Conservation (phyloP, 2,797 vertebrate species). For the Oreochromis mossambicus region DNA sequence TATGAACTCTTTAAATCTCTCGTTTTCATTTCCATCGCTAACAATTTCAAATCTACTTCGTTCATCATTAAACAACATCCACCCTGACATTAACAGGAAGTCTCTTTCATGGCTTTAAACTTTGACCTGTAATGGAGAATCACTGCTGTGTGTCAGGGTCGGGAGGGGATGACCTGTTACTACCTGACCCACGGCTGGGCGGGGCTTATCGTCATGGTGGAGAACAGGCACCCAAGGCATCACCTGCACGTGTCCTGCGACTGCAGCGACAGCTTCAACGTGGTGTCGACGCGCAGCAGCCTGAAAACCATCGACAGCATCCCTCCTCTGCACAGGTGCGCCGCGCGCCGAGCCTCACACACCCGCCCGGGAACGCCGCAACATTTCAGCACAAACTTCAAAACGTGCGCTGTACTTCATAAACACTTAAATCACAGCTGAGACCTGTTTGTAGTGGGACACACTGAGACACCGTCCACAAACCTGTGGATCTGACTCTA, state of each 20-base stretch:
- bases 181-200: slow-evolving; percentile 96
- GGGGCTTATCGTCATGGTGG: slow-evolving; percentile 93
- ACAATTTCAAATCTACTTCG: not conserved
- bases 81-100: not conserved
- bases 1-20: not conserved
- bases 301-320: slow-evolving; percentile 93
- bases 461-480: rapidly evolving
- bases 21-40: not conserved
- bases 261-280: slow-evolving; percentile 96
- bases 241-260: slow-evolving; percentile 93
- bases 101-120: not conserved
- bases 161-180: slow-evolving; percentile 96
- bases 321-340: slow-evolving; percentile 89
- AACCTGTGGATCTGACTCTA: not conserved
- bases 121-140: not conserved
- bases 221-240: slow-evolving; percentile 90
- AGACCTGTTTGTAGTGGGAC: not conserved
- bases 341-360: rapidly evolving
- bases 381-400: not conserved
- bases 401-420: not conserved
- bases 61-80: not conserved
- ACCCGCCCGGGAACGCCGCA: rapidly evolving
- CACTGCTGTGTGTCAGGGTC: slow-evolving; percentile 73
- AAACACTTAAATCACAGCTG: not conserved
- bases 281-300: slow-evolving; percentile 90